Evolutionary conservation across 2,888 invertebrate species (phyloP), one percentile per base, ranked within the genome.

Genomic region (Pelosia muscerda): DNA sequence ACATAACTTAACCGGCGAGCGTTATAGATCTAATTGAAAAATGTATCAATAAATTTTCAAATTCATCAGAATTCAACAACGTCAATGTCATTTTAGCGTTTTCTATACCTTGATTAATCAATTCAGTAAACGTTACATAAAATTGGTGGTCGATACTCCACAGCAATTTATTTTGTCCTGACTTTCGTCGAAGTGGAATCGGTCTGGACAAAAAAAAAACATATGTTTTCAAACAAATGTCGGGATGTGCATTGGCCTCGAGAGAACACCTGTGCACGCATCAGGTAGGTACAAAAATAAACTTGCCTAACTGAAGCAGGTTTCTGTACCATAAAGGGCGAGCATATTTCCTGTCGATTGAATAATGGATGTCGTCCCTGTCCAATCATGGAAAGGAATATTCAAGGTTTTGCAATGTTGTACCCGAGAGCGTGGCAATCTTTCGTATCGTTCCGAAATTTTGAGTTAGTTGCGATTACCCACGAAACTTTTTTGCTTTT

Each of bases 261-360:
- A 78, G 75, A 76, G 75, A 80, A 82, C 88, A 88, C 88, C 88
- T 88, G 88, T 83, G 72, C 69, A 61, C 66, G 63, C 74, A 76
- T 76, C 88, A 86, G 86, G 85, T 87, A 87, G 74, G 70, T 78
- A 81, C 82, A 85, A 81, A 84, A 85, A 86, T 85, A 86, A 85
- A 76, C 78, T 75, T 68, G 73, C 72, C 67, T 79, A 79, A 83
- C 82, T 79, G 76, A 79, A 82, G 79, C 80, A 74, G 78, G 81
- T 83, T 84, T 79, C 70, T 75, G 71, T 68, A 71, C 74, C 79
- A 75, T 80, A 79, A 75, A 73, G 70, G 73, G 71, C 59, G 67
- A 71, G 75, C 66, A 70, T 75, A 72, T 72, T 67, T 74, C 69
- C 68, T 71, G 68, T 68, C 65, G 60, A 71, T 74, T 31, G 57